Base-by-base conservation (phyloP, 2,888 invertebrate species). In the Apodemia duryi region DNA sequence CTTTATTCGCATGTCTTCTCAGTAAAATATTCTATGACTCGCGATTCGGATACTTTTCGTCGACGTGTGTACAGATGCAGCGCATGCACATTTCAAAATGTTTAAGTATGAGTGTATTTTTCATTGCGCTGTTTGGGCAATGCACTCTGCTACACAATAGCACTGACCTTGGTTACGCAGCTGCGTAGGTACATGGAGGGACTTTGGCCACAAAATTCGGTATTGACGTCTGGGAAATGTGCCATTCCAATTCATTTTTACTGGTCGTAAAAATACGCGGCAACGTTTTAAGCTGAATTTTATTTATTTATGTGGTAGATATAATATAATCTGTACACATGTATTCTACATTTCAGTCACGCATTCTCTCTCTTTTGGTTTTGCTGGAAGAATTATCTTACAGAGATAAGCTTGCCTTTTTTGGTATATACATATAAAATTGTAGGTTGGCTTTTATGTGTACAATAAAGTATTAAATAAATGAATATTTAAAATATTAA, bases 71-170 rank as follows among this genome's bases (percentile, higher is more conserved):
- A 57, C 32, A 57, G 49, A 49, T 49, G n/a, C 49, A 49, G n/a
- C 32, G 32, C 57, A 57, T 57, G 57, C 57, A 32, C 57, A 60
- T 32, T 60, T 60, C 57, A 60, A n/a, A 35, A 60, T 32, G 35
- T 60, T 32, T 32, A 29, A n/a, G 57, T 60, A 60, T 35, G 57
- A 35, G 57, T 60, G 32, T 60, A n/a, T 60, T 60, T 60, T 60
- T 60, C 57, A 60, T 60, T 60, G 57, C 57, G 57, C 7, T 51
- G 49, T 60, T 60, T 60, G 57, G 57, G 57, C 57, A 60, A 60
- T 60, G 57, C 35, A 60, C 57, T 60, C 57, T 6, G 49, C 49
- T 35, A 60, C 32, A 60, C 57, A 60, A 60, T 60, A 60, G 32
- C 29, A 60, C 57, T 60, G 57, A 60, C 57, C 57, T 60, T 60